A percentile compares a stretch with the other conserved stretches of the same genome.
Evolutionary conservation across 2,888 invertebrate species (phyloP).

Genomic region (Catocala nupta): DNA sequence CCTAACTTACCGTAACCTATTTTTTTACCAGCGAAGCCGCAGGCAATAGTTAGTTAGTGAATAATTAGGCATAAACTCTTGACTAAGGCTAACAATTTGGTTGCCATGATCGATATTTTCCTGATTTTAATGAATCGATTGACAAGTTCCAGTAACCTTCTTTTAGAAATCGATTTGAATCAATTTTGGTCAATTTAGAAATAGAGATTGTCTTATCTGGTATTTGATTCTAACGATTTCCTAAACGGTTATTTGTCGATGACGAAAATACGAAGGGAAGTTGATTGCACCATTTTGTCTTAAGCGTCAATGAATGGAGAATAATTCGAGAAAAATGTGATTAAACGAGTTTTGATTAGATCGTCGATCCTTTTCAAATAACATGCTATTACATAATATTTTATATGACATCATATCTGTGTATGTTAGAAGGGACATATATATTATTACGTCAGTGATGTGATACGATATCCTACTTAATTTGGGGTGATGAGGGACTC

Average conservation of each 20-base stretch:
- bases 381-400: neutral
- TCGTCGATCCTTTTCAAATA: neutral
- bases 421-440: no score
- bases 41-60: no score
- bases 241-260: constrained; percentile 11
- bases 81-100: neutral
- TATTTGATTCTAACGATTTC: constrained; percentile 6
- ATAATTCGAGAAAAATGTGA: constrained; percentile 20
- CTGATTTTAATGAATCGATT: neutral
- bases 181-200: constrained; percentile 13
- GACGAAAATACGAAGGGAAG: constrained; percentile 27
- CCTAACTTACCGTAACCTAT: no score
- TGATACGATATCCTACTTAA: no score
- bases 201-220: constrained; percentile 15
- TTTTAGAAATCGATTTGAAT: constrained; percentile 10
- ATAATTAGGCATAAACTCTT: neutral
- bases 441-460: no score
- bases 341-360: constrained; percentile 27
- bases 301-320: constrained; percentile 11
- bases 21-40: no score
- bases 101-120: neutral
- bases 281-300: constrained; percentile 18
- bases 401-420: no score
- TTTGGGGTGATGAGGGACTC: no score
- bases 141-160: neutral